Evolutionary conservation across 2,888 invertebrate species (phyloP).

Genomic region (Lochmaea capreae): DNA sequence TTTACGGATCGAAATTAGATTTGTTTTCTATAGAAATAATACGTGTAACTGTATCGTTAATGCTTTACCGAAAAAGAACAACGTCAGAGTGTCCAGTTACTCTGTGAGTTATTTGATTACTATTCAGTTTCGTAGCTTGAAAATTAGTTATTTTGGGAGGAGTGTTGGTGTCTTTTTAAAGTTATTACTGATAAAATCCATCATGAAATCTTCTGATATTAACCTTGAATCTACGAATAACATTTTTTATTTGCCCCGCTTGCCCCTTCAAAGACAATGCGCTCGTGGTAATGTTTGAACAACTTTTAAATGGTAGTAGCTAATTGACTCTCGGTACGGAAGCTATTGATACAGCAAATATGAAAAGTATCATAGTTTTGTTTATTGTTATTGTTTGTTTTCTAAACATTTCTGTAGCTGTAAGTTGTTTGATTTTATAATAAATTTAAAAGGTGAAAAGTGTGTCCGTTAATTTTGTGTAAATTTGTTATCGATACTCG

Average conservation of each 20-base stretch:
- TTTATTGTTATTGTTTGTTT: slow-evolving; percentile 21
- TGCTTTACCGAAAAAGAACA: too few species aligned
- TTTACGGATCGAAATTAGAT: too few species aligned
- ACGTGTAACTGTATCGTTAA: too few species aligned
- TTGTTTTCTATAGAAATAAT: too few species aligned
- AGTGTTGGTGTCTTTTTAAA: too few species aligned
- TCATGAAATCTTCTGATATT: neutral
- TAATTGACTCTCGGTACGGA: slow-evolving; percentile 10
- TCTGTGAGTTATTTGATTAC: too few species aligned
- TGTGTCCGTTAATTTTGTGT: neutral
- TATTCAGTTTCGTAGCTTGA: too few species aligned
- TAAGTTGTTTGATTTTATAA: neutral
- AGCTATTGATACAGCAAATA: neutral
- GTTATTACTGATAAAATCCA: too few species aligned
- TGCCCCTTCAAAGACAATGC: neutral
- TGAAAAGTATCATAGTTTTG: slow-evolving; percentile 15
- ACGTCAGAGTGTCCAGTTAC: too few species aligned
- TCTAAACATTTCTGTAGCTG: neutral
- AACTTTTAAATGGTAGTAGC: slow-evolving; percentile 13
- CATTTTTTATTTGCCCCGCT: neutral
- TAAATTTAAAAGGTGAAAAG: neutral
- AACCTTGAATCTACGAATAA: neutral
- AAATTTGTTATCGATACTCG: too few species aligned
- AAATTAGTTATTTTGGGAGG: too few species aligned
- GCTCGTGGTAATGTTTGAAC: slow-evolving; percentile 16